Conservation (phyloP, 2,797 vertebrate genomes). For the Sylvilagus floridanus region DNA sequence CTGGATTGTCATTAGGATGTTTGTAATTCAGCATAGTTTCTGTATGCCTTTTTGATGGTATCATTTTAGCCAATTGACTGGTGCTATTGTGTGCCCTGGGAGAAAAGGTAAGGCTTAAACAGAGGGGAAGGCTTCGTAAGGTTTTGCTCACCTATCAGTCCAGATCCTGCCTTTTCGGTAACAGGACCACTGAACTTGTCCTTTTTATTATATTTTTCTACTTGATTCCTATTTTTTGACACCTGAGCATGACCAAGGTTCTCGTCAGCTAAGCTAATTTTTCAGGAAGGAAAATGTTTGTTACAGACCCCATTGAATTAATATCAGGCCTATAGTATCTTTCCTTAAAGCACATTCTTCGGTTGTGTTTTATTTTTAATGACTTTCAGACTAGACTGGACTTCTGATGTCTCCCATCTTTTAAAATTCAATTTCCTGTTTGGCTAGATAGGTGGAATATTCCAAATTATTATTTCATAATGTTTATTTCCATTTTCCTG, state of each 20-base stretch:
- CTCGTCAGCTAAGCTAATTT: neutral
- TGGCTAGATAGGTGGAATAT: neutral
- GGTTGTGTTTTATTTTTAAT: neutral
- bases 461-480: neutral
- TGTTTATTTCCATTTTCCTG: neutral
- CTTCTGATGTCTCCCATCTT: neutral
- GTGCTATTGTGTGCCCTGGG: neutral
- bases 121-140: slow-evolving; percentile 19
- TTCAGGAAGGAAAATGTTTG: neutral
- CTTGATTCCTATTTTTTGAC: slow-evolving; percentile 17
- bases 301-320: neutral
- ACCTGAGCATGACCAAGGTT: neutral
- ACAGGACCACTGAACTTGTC: neutral
- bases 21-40: slow-evolving; percentile 64
- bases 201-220: neutral
- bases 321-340: neutral
- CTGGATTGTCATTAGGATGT: neutral
- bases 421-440: neutral
- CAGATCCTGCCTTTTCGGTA: neutral
- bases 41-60: slow-evolving; percentile 9
- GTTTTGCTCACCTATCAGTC: slow-evolving; percentile 7
- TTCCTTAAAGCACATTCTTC: neutral
- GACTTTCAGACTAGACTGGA: neutral
- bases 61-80: slow-evolving; percentile 62
- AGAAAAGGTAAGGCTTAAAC: slow-evolving; percentile 41